Conservation (phyloP, 1,140 invertebrate genomes). For the Achroia grisella region DNA sequence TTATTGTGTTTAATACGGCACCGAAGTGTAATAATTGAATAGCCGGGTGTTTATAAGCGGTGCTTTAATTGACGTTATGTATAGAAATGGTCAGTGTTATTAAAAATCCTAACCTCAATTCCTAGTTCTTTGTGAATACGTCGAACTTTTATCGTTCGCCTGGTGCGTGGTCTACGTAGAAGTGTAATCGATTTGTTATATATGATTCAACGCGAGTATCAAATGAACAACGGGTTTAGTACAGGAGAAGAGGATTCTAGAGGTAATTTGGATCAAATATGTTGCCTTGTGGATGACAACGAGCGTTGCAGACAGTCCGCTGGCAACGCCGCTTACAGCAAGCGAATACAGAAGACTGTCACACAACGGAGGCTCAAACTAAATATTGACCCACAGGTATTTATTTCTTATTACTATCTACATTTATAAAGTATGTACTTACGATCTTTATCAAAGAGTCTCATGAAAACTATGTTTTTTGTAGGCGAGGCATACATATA, state of each 20-base stretch:
- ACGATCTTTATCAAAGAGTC: no score
- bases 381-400: constrained; percentile 87
- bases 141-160: constrained; percentile 40
- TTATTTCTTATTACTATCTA: no score
- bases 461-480: constrained; percentile 33
- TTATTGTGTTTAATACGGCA: constrained; percentile 13
- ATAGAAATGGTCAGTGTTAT: constrained; percentile 49
- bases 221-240: constrained; percentile 88
- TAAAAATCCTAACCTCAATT: constrained; percentile 63
- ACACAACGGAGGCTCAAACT: constrained; percentile 92
- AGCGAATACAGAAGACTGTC: constrained; percentile 97
- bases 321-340: constrained; percentile 97
- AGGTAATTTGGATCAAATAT: constrained; percentile 90
- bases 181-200: constrained; percentile 59
- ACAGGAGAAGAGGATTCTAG: constrained; percentile 92
- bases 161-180: constrained; percentile 37
- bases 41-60: constrained; percentile 18
- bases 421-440: no score
- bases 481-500: constrained; percentile 94
- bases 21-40: constrained; percentile 17
- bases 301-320: constrained; percentile 89
- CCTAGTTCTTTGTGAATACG: constrained; percentile 56
- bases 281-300: constrained; percentile 94
- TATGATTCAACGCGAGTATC: constrained; percentile 74
- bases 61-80: constrained; percentile 30